Conservation (phyloP, 2,888 invertebrate genomes). For the Drosophila hamatofila region DNA sequence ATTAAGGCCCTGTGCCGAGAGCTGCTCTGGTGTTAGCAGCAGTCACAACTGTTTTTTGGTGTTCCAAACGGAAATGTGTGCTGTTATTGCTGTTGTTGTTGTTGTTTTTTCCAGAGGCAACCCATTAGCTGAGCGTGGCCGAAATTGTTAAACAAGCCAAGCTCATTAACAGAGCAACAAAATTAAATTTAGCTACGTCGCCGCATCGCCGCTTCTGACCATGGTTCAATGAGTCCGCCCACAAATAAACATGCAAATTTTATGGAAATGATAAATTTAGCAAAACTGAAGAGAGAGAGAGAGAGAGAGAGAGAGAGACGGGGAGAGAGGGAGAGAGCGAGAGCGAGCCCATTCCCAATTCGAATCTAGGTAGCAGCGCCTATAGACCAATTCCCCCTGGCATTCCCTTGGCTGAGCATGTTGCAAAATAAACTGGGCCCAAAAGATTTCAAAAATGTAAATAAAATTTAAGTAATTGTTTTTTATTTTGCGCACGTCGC, state of each 20-base stretch:
- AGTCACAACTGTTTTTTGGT: slow-evolving; percentile 18
- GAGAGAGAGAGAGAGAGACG: not conserved
- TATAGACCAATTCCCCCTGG: not conserved
- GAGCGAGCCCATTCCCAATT: not conserved
- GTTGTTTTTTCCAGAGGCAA: slow-evolving; percentile 15
- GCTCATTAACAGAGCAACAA: slow-evolving; percentile 75
- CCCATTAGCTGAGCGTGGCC: slow-evolving; percentile 30
- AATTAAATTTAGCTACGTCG: slow-evolving; percentile 70
- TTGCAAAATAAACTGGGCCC: slow-evolving; percentile 1
- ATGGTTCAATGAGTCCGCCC: slow-evolving; percentile 45
- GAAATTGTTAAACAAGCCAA: slow-evolving; percentile 50
- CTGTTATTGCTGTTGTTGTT: not conserved
- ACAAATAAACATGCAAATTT: slow-evolving; percentile 71
- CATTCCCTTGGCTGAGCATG: not conserved
- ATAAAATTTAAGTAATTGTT: slow-evolving; percentile 37
- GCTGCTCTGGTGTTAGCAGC: slow-evolving; percentile 9
- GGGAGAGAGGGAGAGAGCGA: too few relatives aligned
- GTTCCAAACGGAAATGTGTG: not conserved
- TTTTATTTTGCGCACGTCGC: slow-evolving; percentile 26
- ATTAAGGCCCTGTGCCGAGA: not conserved
- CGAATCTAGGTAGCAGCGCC: slow-evolving; percentile 13
- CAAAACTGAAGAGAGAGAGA: slow-evolving; percentile 23
- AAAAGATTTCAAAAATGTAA: slow-evolving; percentile 11
- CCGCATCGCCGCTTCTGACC: slow-evolving; percentile 18
- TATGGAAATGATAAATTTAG: slow-evolving; percentile 64